Evolutionary conservation across 1,140 invertebrate genomes (phyloP).

Genomic region (Zophobas morio): DNA sequence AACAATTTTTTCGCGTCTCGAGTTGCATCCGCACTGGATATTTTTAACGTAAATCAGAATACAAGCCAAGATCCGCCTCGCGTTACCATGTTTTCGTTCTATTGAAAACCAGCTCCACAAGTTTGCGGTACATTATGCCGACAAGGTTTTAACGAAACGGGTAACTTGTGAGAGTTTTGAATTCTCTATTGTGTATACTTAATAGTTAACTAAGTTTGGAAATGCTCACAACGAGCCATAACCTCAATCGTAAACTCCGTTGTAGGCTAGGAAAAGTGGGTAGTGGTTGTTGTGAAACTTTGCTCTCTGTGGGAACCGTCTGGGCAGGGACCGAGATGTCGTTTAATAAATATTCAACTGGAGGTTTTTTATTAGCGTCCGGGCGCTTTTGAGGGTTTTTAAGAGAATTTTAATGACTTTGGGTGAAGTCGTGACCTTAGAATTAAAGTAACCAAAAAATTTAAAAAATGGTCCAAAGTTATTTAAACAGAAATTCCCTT

Average conservation of each 20-base stretch:
- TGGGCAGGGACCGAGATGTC: not conserved
- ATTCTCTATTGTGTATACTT: conserved; percentile 8
- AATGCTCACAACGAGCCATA: conserved; percentile 5
- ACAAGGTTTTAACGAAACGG: not conserved
- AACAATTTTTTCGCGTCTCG: not conserved
- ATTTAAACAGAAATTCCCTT: too few relatives aligned
- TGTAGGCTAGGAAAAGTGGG: not conserved
- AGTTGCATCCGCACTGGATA: not conserved
- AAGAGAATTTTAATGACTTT: too few relatives aligned
- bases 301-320: not conserved
- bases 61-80: not conserved
- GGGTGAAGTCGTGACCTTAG: too few relatives aligned
- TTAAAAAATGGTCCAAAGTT: too few relatives aligned
- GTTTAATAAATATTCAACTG: not conserved
- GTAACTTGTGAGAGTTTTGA: not conserved
- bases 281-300: not conserved
- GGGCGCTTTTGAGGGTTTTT: too few relatives aligned
- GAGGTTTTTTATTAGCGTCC: too few relatives aligned
- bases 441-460: too few relatives aligned
- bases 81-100: not conserved
- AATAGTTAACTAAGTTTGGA: conserved; percentile 2
- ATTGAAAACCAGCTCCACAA: not conserved
- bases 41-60: not conserved
- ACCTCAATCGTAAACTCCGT: not conserved
- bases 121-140: not conserved